These are phyloP conservation scores for Dasysyrphus albostriatus DNA, from an alignment of 2,888 invertebrate genomes.

Conservation along the genomic window DNA sequence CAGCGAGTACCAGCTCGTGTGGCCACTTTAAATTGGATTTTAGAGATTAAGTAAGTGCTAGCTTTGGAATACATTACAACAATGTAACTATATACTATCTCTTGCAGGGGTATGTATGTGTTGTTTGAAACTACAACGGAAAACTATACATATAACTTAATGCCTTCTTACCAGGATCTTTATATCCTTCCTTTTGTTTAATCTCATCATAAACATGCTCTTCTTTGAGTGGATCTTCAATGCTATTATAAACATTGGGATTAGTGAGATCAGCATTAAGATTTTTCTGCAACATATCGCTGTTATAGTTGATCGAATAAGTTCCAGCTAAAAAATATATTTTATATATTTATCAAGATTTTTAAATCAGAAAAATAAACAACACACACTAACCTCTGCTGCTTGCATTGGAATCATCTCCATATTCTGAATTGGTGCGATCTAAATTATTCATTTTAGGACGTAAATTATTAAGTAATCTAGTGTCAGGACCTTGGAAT, in stretches of 20 bases:
- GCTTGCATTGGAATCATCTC: slow-evolving; percentile 85
- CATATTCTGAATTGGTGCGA: slow-evolving; percentile 79
- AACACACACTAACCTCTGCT: slow-evolving; percentile 82
- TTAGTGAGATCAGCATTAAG: slow-evolving; percentile 93
- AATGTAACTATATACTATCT: background rate
- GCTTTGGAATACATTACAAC: background rate
- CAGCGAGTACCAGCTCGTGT: too few relatives aligned
- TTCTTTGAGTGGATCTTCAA: slow-evolving; percentile 89
- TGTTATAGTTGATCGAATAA: slow-evolving; percentile 87
- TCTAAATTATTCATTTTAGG: slow-evolving; percentile 83
- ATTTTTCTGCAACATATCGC: slow-evolving; percentile 89
- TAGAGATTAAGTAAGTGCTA: background rate
- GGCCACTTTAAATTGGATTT: too few relatives aligned
- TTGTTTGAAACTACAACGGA: background rate
- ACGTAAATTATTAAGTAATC: slow-evolving; percentile 83
- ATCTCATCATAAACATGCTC: slow-evolving; percentile 96
- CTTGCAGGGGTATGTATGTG: background rate
- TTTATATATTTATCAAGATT: background rate
- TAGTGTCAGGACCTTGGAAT: slow-evolving; percentile 87
- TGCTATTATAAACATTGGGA: slow-evolving; percentile 92
- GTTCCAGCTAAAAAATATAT: slow-evolving; percentile 82
- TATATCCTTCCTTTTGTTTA: slow-evolving; percentile 90
- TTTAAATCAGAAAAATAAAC: background rate
- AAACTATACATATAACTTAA: background rate
- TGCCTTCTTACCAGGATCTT: slow-evolving; percentile 86